Conservation (phyloP, 2,888 invertebrate genomes). For the Synanthedon myopaeformis region DNA sequence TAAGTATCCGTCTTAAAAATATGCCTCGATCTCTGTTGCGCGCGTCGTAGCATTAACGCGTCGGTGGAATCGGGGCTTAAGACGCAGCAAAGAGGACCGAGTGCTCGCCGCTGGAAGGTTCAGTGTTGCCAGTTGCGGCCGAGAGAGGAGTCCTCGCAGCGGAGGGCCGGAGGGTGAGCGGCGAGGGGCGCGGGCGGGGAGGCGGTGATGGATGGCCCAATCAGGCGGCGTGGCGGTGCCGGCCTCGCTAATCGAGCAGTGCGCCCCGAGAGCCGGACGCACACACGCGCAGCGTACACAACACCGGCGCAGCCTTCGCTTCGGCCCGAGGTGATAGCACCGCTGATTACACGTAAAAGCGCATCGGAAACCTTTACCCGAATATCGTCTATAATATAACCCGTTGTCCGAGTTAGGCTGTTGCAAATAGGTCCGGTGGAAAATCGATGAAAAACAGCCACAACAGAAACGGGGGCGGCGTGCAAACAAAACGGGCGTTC, state of each 20-base stretch:
- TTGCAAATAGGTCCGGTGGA: slow-evolving; percentile 23
- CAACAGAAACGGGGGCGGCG: slow-evolving; percentile 34
- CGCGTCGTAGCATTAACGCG: slow-evolving; percentile 56
- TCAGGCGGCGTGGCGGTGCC: slow-evolving; percentile 64
- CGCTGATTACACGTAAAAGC: slow-evolving; percentile 44
- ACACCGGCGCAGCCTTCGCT: slow-evolving; percentile 16
- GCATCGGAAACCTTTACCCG: slow-evolving; percentile 41
- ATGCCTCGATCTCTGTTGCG: slow-evolving; percentile 58
- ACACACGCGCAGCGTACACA: slow-evolving; percentile 32
- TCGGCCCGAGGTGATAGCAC: slow-evolving; percentile 19
- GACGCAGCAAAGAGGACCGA: slow-evolving; percentile 17
- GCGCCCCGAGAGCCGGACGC: slow-evolving; percentile 48
- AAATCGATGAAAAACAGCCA: slow-evolving; percentile 60
- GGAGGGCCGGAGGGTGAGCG: slow-evolving; percentile 48
- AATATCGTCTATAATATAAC: slow-evolving; percentile 28
- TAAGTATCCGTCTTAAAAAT: slow-evolving; percentile 68
- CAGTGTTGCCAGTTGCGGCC: slow-evolving; percentile 15
- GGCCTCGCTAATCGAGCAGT: slow-evolving; percentile 64
- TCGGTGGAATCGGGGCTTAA: slow-evolving; percentile 16
- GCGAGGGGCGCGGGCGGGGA: slow-evolving; percentile 36
- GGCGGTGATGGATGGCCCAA: slow-evolving; percentile 70
- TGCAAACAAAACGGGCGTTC: slow-evolving; percentile 28
- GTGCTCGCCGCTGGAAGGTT: slow-evolving; percentile 16
- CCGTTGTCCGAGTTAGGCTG: slow-evolving; percentile 11
- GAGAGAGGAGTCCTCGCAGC: slow-evolving; percentile 21